Base-by-base conservation (phyloP, 2,113 vertebrate species). In the Cottus gobio region DNA sequence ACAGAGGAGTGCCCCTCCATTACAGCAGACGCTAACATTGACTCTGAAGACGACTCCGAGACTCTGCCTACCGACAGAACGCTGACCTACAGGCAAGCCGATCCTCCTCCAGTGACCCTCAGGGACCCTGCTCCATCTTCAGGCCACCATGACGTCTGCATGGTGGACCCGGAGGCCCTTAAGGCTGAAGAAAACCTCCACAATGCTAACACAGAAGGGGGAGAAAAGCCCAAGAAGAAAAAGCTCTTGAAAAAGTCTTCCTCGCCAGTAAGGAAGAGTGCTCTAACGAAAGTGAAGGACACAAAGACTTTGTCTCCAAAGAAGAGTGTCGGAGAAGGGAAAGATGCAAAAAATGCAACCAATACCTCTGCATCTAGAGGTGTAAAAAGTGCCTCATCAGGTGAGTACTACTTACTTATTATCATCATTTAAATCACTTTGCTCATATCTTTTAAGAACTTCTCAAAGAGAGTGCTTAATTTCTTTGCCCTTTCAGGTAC, bases 1-100 rank as follows among this genome's bases (percentile, higher is more conserved):
- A 98, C 97, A 0, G 97, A 99, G 77, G 97, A 99, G 83, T 99
- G 97, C 30, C 97, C 97, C 62, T 99, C 97, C 65, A 99, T 99
- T 86, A 99, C 97, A 80, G 97, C 97, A 8, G 97, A 99, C 88
- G 97, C 97, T 63, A 98, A 98, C 82, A 99, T 99, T 54, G 98
- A 99, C 90, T 99, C 98, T 0, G 98, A 99, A 90, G 98, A 99
- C 30, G 98, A 99, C 80, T 99, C 98, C 0, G 98, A 99, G 93
- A 99, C 98, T 66, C 95, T 99, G 71, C 98, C 98, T 0, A 98
- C 97, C 0, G 98, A 99, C 93, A 97, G 96, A 91, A 99, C 98
- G 0, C 94, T 99, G 87, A 97, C 96, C 0, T 97, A 96, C 93
- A 97, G 96, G 77, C 96, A 98, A 71, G 95, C 95, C 22, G 98